Evolutionary conservation across 2,113 vertebrate genomes (phyloP).

Genomic region (Charadrius vociferus): DNA sequence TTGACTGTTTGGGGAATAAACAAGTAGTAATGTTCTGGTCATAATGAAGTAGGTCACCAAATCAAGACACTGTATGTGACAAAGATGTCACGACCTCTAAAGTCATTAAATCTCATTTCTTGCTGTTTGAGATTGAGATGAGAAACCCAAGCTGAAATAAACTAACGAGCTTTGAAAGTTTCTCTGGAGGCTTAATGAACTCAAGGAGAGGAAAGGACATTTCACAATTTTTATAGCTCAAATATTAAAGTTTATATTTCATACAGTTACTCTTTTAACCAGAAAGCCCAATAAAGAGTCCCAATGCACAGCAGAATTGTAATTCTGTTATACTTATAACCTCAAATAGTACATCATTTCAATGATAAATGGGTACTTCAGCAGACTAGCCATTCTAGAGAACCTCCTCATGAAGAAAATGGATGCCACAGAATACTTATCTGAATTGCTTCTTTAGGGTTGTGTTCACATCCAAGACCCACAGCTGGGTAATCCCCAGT

Average conservation of each 20-base stretch:
- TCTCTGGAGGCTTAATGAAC: conserved; percentile 57
- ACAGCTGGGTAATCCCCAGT: rapidly evolving
- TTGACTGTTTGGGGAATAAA: background rate
- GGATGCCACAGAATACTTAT: background rate
- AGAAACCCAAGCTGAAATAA: conserved; percentile 47
- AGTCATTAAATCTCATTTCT: conserved; percentile 55
- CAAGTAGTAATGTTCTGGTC: background rate
- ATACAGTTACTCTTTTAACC: conserved; percentile 8
- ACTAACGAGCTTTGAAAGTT: conserved; percentile 51
- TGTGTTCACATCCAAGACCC: background rate
- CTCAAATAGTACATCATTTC: background rate
- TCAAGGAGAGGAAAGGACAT: conserved; percentile 62
- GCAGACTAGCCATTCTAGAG: background rate
- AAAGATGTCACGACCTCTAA: conserved; percentile 25
- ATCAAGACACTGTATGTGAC: background rate
- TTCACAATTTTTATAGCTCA: conserved; percentile 37
- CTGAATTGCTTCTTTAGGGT: background rate
- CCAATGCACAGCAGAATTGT: background rate
- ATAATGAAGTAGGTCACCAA: conserved; percentile 18
- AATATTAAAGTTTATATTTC: conserved; percentile 58
- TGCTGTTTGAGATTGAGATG: conserved; percentile 38
- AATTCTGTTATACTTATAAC: background rate
- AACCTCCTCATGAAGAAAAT: background rate
- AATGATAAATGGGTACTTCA: background rate
- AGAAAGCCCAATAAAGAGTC: background rate